A percentile compares a stretch with the other conserved stretches of the same genome.
These are phyloP conservation scores for Channallabes apus DNA, from an alignment of 2,797 vertebrate genomes.

Conservation along the genomic window DNA sequence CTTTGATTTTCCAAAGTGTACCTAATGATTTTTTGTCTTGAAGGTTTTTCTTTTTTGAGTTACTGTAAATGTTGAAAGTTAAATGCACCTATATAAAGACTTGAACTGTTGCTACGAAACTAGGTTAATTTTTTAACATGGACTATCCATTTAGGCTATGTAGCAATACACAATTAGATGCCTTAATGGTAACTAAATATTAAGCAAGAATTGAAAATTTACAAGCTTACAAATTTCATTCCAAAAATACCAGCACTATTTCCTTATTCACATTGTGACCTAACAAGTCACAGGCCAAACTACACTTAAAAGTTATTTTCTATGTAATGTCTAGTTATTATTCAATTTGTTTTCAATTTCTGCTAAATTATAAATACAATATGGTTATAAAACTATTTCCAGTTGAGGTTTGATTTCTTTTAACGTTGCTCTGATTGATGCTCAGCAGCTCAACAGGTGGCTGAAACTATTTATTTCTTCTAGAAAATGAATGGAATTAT, in stretches of 20 bases:
- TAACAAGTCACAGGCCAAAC: background rate
- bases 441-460: background rate
- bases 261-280: background rate
- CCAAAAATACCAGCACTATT: background rate
- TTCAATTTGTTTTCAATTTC: background rate
- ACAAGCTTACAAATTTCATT: background rate
- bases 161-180: background rate
- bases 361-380: background rate
- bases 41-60: no score
- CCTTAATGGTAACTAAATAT: background rate
- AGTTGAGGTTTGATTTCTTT: background rate
- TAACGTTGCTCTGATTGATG: background rate
- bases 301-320: background rate
- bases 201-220: background rate
- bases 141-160: background rate
- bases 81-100: no score
- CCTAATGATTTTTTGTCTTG: no score
- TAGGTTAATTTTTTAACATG: background rate
- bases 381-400: background rate
- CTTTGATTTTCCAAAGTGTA: no score
- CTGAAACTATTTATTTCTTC: no score
- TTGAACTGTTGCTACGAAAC: no score
- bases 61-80: no score
- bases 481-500: background rate
- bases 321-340: background rate